These are phyloP conservation scores for Caprella mutica DNA, from an alignment of 2,888 invertebrate species.

Conservation along the genomic window DNA sequence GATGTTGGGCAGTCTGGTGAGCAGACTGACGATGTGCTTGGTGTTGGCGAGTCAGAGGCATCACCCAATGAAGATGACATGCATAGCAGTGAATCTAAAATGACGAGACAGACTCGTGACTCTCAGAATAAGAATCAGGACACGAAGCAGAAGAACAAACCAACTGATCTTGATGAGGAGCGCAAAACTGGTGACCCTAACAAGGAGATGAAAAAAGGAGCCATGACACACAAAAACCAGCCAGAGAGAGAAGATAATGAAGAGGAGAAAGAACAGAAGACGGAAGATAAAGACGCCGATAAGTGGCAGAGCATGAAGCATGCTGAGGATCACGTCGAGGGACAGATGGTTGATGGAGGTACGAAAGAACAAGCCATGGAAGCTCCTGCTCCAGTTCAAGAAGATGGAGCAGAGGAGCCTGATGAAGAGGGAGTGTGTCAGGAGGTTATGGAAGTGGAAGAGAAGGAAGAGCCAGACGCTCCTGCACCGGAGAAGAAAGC, in stretches of 20 bases:
- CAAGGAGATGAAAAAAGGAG: slow-evolving; percentile 23
- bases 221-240: slow-evolving; percentile 18
- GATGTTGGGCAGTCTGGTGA: slow-evolving; percentile 35
- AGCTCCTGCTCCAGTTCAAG: slow-evolving; percentile 50
- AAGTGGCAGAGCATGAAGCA: slow-evolving; percentile 56
- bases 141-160: slow-evolving; percentile 54
- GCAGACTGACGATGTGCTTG: slow-evolving; percentile 37
- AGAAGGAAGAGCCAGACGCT: slow-evolving; percentile 40
- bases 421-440: slow-evolving; percentile 50
- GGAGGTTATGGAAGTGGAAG: slow-evolving; percentile 43
- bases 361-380: slow-evolving; percentile 66
- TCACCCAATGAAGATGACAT: slow-evolving; percentile 35
- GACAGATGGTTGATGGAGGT: slow-evolving; percentile 50
- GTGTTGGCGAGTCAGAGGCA: slow-evolving; percentile 44
- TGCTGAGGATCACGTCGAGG: slow-evolving; percentile 54
- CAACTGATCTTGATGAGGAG: slow-evolving; percentile 62
- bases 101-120: neutral
- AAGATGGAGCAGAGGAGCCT: slow-evolving; percentile 50
- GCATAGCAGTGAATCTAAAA: slow-evolving; percentile 15
- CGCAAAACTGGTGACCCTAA: slow-evolving; percentile 42
- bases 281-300: neutral
- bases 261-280: slow-evolving; percentile 44
- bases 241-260: slow-evolving; percentile 42
- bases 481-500: too few species aligned
- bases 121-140: slow-evolving; percentile 38